Evolutionary conservation across 2,797 vertebrate species (phyloP).

Genomic region (Cuniculus paca): DNA sequence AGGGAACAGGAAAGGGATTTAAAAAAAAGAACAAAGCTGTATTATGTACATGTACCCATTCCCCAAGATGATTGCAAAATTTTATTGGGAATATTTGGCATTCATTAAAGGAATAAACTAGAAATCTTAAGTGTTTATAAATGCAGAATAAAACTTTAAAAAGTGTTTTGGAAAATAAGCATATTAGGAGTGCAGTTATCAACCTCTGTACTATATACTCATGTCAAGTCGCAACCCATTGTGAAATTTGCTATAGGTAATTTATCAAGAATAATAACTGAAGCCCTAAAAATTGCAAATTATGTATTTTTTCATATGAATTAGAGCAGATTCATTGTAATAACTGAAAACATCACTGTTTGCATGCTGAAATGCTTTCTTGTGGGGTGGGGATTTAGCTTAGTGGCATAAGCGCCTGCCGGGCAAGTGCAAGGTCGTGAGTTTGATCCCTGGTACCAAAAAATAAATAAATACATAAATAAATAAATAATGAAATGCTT

Average conservation of each 20-base stretch:
- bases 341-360: not conserved
- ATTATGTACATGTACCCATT: not conserved
- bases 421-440: too few relatives aligned
- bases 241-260: not conserved
- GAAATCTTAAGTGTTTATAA: slow-evolving; percentile 1
- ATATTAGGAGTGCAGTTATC: not conserved
- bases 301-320: not conserved
- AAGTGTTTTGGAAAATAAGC: slow-evolving; percentile 23
- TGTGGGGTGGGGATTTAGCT: too few relatives aligned
- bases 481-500: slow-evolving; percentile 32
- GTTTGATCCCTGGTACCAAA: too few relatives aligned
- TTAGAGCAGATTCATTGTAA: not conserved
- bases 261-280: slow-evolving; percentile 29
- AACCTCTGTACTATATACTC: not conserved
- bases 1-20: not conserved
- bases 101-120: slow-evolving; percentile 40
- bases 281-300: not conserved
- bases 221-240: not conserved
- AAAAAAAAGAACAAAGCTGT: not conserved
- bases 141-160: not conserved
- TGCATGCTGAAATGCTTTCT: not conserved
- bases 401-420: too few relatives aligned
- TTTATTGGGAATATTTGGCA: slow-evolving; percentile 6
- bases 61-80: not conserved
- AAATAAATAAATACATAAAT: too few relatives aligned